Evolutionary conservation across 2,797 vertebrate species (phyloP).

Genomic region (Aplochiton taeniatus): DNA sequence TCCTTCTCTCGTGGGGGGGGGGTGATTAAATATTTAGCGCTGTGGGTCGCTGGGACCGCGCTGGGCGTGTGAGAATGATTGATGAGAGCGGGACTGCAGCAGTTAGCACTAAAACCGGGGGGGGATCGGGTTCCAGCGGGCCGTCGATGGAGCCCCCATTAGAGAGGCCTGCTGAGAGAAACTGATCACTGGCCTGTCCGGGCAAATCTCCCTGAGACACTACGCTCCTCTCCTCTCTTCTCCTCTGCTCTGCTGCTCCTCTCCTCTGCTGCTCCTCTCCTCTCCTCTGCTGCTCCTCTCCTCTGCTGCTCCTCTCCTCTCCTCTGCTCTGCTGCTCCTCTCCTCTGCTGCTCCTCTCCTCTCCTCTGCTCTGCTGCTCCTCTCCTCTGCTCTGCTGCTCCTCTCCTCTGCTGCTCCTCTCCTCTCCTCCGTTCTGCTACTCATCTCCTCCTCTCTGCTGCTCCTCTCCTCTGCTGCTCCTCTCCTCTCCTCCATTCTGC

Average conservation of each 20-base stretch:
- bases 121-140: constrained; percentile 79
- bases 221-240: not conserved
- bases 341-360: too few relatives aligned
- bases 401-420: too few relatives aligned
- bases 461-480: not conserved
- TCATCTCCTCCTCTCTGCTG: too few relatives aligned
- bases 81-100: constrained; percentile 66
- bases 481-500: not conserved
- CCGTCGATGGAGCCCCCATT: constrained; percentile 82
- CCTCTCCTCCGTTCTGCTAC: not conserved
- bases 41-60: constrained; percentile 61
- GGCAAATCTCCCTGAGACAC: constrained; percentile 69
- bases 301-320: not conserved
- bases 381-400: not conserved
- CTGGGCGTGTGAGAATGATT: constrained; percentile 71
- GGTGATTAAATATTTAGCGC: constrained; percentile 83
- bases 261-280: not conserved
- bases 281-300: not conserved
- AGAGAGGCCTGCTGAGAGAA: constrained; percentile 74
- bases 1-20: constrained; percentile 31
- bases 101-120: constrained; percentile 77
- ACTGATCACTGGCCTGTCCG: constrained; percentile 73
- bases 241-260: constrained; percentile 1
- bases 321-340: not conserved
- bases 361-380: not conserved